Evolutionary conservation across 2,113 vertebrate genomes (phyloP).

Genomic region (Nothoprocta perdicaria): DNA sequence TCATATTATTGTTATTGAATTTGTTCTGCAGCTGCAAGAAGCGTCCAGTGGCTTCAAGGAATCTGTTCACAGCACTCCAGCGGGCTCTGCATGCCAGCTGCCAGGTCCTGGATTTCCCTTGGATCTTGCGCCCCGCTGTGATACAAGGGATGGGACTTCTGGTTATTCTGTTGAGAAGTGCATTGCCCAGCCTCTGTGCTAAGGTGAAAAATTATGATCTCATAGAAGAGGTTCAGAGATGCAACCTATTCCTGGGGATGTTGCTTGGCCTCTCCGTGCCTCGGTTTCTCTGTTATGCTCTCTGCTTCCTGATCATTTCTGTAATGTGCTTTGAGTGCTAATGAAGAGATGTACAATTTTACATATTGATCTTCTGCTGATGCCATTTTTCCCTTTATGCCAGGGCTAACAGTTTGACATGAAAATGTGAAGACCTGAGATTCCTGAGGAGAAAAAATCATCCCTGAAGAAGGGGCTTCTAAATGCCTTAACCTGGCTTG

Average conservation of each 20-base stretch:
- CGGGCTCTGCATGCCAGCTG: not conserved
- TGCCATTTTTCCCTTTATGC: not conserved
- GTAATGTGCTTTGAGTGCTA: not conserved
- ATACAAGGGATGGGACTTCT: accelerated
- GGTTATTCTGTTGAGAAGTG: not conserved
- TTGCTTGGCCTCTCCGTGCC: not conserved
- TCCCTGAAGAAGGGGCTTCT: not conserved
- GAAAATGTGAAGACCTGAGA: not conserved
- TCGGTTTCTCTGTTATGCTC: constrained; percentile 8
- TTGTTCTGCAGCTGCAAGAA: constrained; percentile 64
- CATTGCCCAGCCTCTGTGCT: not conserved
- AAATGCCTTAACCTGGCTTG: not conserved
- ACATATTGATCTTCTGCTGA: not conserved
- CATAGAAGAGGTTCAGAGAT: not conserved
- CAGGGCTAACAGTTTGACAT: not conserved
- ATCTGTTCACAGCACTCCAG: accelerated
- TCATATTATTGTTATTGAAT: constrained; percentile 71
- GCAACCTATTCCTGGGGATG: not conserved
- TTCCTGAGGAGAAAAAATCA: not conserved
- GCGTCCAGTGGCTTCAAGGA: constrained; percentile 42
- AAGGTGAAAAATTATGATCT: not conserved
- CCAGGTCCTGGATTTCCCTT: not conserved
- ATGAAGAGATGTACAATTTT: accelerated
- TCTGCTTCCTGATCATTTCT: not conserved
- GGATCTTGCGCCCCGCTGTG: not conserved